A percentile compares a stretch with the other conserved stretches of the same genome.
These are phyloP conservation scores for Cotesia congregata DNA, from an alignment of 2,888 invertebrate genomes.

Conservation along the genomic window DNA sequence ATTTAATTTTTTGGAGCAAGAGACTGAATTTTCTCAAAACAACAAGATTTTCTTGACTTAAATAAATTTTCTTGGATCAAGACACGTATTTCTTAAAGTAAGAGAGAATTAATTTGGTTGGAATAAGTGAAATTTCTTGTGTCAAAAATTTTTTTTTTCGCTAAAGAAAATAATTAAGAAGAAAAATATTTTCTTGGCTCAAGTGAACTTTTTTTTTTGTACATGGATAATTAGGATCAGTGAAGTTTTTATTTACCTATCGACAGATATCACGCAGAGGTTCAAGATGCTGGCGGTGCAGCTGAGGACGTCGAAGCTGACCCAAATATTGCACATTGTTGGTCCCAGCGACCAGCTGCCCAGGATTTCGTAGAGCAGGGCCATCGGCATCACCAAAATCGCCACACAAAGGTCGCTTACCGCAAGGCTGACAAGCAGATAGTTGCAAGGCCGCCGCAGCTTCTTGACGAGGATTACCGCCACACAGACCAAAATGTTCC, in stretches of 20 bases:
- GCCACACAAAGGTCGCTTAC: slow-evolving; percentile 97
- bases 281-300: slow-evolving; percentile 99
- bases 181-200: no score
- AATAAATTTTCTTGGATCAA: no score
- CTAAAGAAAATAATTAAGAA: no score
- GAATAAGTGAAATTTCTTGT: no score
- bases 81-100: no score
- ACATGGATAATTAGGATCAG: background rate
- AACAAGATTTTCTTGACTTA: no score
- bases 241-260: slow-evolving; percentile 71
- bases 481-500: slow-evolving; percentile 94
- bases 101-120: no score
- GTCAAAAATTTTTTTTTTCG: no score
- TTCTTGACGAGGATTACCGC: slow-evolving; percentile 96
- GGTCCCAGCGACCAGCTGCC: slow-evolving; percentile 95
- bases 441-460: slow-evolving; percentile 90
- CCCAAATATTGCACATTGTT: slow-evolving; percentile 95
- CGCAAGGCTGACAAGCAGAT: slow-evolving; percentile 93
- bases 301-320: slow-evolving; percentile 96
- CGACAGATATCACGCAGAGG: slow-evolving; percentile 97
- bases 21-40: no score
- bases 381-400: slow-evolving; percentile 97
- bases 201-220: no score
- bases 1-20: no score
- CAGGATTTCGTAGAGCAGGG: slow-evolving; percentile 92